Evolutionary conservation across 1,140 invertebrate species (phyloP), one percentile per base, ranked within the genome.

Genomic region (Polypedilum pembai): DNA sequence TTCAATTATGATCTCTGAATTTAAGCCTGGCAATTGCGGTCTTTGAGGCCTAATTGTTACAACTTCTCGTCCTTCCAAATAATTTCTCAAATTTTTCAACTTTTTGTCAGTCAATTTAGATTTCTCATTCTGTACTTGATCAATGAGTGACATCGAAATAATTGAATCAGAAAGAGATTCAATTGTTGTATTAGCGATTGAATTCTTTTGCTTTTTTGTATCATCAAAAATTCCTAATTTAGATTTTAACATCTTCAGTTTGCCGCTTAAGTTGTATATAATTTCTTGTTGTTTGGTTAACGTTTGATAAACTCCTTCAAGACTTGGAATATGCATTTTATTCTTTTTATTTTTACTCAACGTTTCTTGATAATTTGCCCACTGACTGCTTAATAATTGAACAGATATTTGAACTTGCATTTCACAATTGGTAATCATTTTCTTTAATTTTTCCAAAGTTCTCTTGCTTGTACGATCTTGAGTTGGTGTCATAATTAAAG

Each of bases 271-370:
- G 73, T 86, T 82, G 17, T 84, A 82, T 2, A 88, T 77, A 15
- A 87, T 84, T 74, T 88, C 87, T 76, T 86, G 86, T 56, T 90
- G 87, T 41, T 84, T 85, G 8, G 88, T 86, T 75, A 91, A 83
- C 0, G 87, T 85, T 78, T 89, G 87, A 79, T 90, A 91, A 4
- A 91, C 86, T 33, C 86, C 85, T 78, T 91, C 89, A 76, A 90
- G 78, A 1, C 85, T 87, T 1, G 86, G 86, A 76, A 88, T 86
- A 77, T 83, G 83, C 78, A 84, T 80, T 75, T 80, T 81, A 15
- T 82, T 79, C 63, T 78, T 82, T 7, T 77, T 78, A 74, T 83
- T 84, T 75, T 84, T 84, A 1, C 82, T 80, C 17, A 83, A 79
- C 73, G 85, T 80, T 75, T 86, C 82, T 77, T 83, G 81, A 77